These are phyloP conservation scores for Aldrovandia affinis DNA, from an alignment of 2,797 vertebrate genomes.

Conservation along the genomic window DNA sequence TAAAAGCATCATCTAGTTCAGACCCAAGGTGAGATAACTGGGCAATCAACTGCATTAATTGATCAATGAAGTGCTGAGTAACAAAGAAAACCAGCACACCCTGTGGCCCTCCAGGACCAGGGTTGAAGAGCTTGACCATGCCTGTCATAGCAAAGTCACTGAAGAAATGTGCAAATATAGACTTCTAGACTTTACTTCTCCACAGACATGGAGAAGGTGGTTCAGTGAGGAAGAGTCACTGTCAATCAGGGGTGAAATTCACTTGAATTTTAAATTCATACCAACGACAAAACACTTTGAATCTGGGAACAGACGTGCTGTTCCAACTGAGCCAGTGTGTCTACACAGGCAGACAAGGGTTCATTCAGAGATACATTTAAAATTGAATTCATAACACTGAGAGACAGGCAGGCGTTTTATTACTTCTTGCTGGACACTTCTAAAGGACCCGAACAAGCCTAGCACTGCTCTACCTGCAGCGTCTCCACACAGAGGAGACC, in stretches of 20 bases:
- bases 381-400: not conserved
- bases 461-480: not conserved
- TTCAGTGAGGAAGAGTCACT: not conserved
- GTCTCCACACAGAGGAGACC: not conserved
- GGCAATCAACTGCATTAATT: too few species aligned
- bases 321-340: not conserved
- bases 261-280: not conserved
- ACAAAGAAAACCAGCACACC: too few species aligned
- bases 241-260: not conserved
- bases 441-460: not conserved
- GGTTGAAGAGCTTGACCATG: not conserved
- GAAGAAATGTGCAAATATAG: not conserved
- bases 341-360: not conserved
- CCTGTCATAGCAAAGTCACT: not conserved
- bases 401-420: not conserved
- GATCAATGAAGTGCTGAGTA: too few species aligned
- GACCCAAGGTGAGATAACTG: too few species aligned
- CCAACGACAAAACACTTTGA: not conserved
- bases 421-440: not conserved
- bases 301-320: not conserved
- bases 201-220: not conserved
- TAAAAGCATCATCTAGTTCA: too few species aligned
- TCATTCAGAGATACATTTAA: not conserved
- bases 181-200: not conserved
- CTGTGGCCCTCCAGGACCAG: too few species aligned